These are phyloP conservation scores for Agonopterix alstromeriana DNA, from an alignment of 2,888 invertebrate genomes.

Conservation along the genomic window DNA sequence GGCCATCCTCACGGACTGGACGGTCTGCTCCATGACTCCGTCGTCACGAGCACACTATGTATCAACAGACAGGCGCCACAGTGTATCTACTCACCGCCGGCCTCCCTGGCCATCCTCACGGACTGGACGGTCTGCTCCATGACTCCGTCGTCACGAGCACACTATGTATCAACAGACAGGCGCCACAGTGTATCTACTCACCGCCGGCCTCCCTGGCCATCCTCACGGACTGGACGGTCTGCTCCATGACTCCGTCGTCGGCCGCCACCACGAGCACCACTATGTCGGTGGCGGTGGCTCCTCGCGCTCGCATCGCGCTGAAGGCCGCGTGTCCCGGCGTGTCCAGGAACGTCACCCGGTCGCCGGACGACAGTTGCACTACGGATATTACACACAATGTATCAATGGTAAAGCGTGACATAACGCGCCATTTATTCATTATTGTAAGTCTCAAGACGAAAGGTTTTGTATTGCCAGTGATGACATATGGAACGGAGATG, in stretches of 20 bases:
- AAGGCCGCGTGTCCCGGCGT: conserved; percentile 99
- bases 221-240: conserved; percentile 93
- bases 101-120: conserved; percentile 88
- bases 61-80: conserved; percentile 76
- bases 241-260: conserved; percentile 99
- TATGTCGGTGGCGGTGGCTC: conserved; percentile 95
- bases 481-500: no score
- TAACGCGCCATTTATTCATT: no score
- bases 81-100: conserved; percentile 71
- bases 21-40: conserved; percentile 98
- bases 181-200: conserved; percentile 51
- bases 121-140: conserved; percentile 98
- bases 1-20: conserved; percentile 93
- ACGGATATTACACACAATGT: conserved; percentile 5
- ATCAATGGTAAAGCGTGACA: no score
- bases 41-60: conserved; percentile 98
- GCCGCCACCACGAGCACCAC: conserved; percentile 98
- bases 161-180: conserved; percentile 86
- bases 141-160: conserved; percentile 98
- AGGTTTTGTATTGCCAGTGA: no score
- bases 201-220: conserved; percentile 88
- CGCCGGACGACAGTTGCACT: conserved; percentile 83
- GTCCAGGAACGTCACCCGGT: conserved; percentile 94
- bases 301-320: conserved; percentile 93
- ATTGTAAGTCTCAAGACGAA: no score